These are phyloP conservation scores for Abrostola triplasia DNA, from an alignment of 2,888 invertebrate genomes.

Conservation along the genomic window DNA sequence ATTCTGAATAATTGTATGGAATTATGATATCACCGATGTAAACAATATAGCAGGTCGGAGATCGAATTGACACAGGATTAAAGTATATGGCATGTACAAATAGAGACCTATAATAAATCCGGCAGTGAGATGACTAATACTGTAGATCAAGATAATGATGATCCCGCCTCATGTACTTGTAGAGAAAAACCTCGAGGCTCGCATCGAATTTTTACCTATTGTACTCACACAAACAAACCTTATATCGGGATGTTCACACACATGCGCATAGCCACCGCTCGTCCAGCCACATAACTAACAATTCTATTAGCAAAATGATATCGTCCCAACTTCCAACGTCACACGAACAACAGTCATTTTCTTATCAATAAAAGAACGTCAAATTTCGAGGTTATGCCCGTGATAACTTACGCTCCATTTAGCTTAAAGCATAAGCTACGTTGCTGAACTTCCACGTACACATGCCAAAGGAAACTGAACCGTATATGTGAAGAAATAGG, in stretches of 20 bases:
- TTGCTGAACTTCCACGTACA: slow-evolving; percentile 42
- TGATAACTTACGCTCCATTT: slow-evolving; percentile 71
- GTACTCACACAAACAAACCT: not conserved
- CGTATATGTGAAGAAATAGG: slow-evolving; percentile 25
- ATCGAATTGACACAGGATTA: too few species aligned
- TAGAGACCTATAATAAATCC: too few species aligned
- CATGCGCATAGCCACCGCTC: not conserved
- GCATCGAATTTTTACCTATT: not conserved
- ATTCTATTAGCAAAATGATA: slow-evolving; percentile 23
- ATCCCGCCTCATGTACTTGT: too few species aligned
- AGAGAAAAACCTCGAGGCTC: too few species aligned
- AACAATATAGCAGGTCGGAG: too few species aligned
- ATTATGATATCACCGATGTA: too few species aligned
- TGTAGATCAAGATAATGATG: too few species aligned
- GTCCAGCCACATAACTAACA: slow-evolving; percentile 8
- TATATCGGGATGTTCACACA: not conserved
- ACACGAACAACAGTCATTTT: slow-evolving; percentile 58
- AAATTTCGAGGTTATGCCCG: slow-evolving; percentile 69
- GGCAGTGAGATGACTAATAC: too few species aligned
- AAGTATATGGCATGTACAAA: too few species aligned
- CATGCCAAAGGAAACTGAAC: slow-evolving; percentile 31
- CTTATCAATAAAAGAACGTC: slow-evolving; percentile 71
- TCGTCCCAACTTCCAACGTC: slow-evolving; percentile 19
- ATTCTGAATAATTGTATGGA: too few species aligned
- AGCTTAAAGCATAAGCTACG: slow-evolving; percentile 61